Evolutionary conservation across 2,888 invertebrate species (phyloP).

Genomic region (Apamea epomidion): DNA sequence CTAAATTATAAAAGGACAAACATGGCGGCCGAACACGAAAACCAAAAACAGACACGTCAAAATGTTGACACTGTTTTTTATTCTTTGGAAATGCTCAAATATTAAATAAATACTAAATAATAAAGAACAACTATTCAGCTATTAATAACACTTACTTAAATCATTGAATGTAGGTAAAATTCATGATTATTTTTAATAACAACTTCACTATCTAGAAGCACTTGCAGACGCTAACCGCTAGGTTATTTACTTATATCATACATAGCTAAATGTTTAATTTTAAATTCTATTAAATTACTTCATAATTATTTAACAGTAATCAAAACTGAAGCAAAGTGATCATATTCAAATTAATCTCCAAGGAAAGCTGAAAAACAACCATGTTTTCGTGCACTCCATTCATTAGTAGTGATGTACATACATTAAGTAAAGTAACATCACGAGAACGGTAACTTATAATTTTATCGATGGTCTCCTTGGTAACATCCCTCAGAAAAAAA

Average conservation of each 20-base stretch:
- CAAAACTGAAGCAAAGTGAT: constrained; percentile 73
- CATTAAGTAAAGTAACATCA: constrained; percentile 1
- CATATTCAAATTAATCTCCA: constrained; percentile 79
- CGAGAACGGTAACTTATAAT: constrained; percentile 14
- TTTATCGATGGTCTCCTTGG: constrained; percentile 35
- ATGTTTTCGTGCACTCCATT: constrained; percentile 86
- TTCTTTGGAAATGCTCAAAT: constrained; percentile 50
- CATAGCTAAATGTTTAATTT: constrained; percentile 71
- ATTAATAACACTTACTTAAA: constrained; percentile 82
- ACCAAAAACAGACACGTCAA: constrained; percentile 88
- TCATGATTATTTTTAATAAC: constrained; percentile 83
- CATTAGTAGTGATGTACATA: constrained; percentile 67
- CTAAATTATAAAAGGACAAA: constrained; percentile 87
- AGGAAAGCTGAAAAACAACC: constrained; percentile 90
- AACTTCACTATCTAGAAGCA: constrained; percentile 82
- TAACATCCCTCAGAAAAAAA: constrained; percentile 36
- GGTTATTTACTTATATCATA: constrained; percentile 83
- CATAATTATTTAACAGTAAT: constrained; percentile 71
- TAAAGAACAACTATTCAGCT: constrained; percentile 66
- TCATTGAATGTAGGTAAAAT: constrained; percentile 82
- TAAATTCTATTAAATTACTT: constrained; percentile 70
- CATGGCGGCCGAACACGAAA: constrained; percentile 88
- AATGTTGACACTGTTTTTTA: constrained; percentile 78
- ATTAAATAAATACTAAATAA: constrained; percentile 34
- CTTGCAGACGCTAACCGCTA: constrained; percentile 83